Evolutionary conservation across 1,140 invertebrate genomes (phyloP).

Genomic region (Drosophila oshimai): DNA sequence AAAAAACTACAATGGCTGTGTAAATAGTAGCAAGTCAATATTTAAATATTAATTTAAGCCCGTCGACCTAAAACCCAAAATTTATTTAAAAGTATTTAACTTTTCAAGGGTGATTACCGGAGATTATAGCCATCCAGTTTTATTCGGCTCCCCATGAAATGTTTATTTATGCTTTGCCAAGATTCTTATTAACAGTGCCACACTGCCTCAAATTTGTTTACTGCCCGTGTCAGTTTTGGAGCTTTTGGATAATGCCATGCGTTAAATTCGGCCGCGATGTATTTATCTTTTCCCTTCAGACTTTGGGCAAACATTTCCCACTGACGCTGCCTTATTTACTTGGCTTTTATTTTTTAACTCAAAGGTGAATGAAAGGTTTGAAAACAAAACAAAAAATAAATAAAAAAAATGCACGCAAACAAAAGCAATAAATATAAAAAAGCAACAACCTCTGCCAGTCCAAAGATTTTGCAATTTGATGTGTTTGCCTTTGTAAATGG

Average conservation of each 20-base stretch:
- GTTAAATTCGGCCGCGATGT: constrained; percentile 24
- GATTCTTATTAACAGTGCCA: constrained; percentile 30
- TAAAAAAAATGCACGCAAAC: constrained; percentile 8
- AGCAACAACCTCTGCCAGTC: constrained; percentile 16
- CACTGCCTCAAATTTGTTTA: constrained; percentile 42
- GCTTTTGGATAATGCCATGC: constrained; percentile 10
- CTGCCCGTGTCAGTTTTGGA: constrained; percentile 3
- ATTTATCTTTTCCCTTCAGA: constrained; percentile 28
- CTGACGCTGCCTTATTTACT: constrained; percentile 44
- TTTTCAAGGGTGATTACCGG: constrained; percentile 18
- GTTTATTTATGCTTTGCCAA: constrained; percentile 21
- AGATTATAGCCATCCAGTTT: constrained; percentile 2
- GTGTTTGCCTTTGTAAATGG: constrained; percentile 49
- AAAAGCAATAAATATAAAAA: constrained; percentile 3
- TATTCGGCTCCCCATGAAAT: not conserved
- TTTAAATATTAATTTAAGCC: constrained; percentile 28
- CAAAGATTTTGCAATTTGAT: constrained; percentile 46
- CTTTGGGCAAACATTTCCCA: constrained; percentile 45
- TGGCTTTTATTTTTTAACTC: constrained; percentile 10
- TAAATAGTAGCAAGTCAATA: constrained; percentile 22
- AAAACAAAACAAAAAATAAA: constrained; percentile 12
- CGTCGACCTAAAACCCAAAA: constrained; percentile 17
- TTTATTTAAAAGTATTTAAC: constrained; percentile 20
- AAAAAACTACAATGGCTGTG: constrained; percentile 4
- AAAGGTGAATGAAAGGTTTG: constrained; percentile 57